Conservation (phyloP, 2,888 invertebrate genomes). For the Leucozona laternaria region DNA sequence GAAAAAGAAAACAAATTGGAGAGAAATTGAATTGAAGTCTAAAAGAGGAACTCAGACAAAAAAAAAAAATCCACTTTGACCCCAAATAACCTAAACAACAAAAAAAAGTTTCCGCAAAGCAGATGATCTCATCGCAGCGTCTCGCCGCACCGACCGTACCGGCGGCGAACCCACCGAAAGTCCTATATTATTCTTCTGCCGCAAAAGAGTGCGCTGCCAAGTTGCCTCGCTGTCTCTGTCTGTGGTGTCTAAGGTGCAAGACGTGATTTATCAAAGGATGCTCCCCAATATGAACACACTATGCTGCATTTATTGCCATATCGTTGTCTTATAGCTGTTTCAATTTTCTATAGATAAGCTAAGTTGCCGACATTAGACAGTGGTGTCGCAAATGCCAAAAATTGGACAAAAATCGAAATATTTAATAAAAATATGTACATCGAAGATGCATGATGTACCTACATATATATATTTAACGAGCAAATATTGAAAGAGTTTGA, state of each 20-base stretch:
- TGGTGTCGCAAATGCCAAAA: not conserved
- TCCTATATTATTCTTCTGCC: constrained; percentile 11
- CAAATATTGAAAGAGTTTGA: too few species aligned
- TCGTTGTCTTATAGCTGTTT: constrained; percentile 33
- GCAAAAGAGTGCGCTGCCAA: constrained; percentile 3
- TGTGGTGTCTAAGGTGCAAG: constrained; percentile 67
- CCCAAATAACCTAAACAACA: constrained; percentile 62
- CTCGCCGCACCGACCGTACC: not conserved
- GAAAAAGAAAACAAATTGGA: constrained; percentile 34
- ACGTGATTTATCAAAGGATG: constrained; percentile 73
- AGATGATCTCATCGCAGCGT: constrained; percentile 60
- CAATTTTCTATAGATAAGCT: constrained; percentile 41
- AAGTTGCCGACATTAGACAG: constrained; percentile 26
- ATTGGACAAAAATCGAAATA: not conserved
- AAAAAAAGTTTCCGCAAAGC: constrained; percentile 56
- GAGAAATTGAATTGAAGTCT: constrained; percentile 56
- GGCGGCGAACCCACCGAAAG: constrained; percentile 3
- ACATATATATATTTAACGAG: too few species aligned
- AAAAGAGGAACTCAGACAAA: constrained; percentile 39
- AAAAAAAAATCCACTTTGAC: constrained; percentile 56
- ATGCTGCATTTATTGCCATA: constrained; percentile 17
- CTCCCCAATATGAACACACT: constrained; percentile 56
- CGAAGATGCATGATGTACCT: too few species aligned
- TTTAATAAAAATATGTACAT: too few species aligned
- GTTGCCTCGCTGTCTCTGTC: constrained; percentile 21